phyloP scores from a whole-genome alignment of 2,888 invertebrate species.

The Dryococelus australis region DNA sequence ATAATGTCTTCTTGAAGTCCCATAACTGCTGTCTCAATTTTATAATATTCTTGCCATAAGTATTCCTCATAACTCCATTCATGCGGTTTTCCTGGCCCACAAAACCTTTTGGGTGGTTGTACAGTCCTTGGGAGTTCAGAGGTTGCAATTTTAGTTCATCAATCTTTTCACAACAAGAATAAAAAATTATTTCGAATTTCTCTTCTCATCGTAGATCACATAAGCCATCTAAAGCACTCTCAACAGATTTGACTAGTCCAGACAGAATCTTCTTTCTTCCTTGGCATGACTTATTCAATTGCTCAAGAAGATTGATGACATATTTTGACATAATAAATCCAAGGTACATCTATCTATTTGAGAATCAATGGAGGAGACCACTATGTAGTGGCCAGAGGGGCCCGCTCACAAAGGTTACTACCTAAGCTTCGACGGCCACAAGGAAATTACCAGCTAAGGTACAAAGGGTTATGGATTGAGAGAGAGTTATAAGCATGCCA shows the following conservation, averaged over 20 bases:
- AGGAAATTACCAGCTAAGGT: too few relatives aligned
- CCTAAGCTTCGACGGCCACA: too few relatives aligned
- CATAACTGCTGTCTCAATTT: background rate
- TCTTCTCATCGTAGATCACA: conserved; percentile 11
- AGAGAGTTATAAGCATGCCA: too few relatives aligned
- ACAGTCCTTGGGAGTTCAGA: conserved; percentile 6
- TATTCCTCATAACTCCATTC: background rate
- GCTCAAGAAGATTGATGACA: conserved; percentile 26
- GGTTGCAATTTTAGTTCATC: background rate
- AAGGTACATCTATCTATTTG: background rate
- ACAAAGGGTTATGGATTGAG: too few relatives aligned
- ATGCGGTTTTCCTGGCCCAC: background rate
- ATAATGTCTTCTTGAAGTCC: background rate
- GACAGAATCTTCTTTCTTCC: conserved; percentile 31
- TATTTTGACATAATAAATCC: conserved; percentile 31
- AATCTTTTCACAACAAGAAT: background rate
- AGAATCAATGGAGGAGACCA: conserved; percentile 29
- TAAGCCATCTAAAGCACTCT: conserved; percentile 20
- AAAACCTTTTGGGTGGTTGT: background rate
- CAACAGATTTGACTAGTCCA: conserved; percentile 24
- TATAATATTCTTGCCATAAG: conserved; percentile 7
- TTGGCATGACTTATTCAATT: conserved; percentile 29
- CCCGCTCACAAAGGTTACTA: too few relatives aligned
- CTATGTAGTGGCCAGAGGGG: too few relatives aligned
- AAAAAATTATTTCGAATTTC: conserved; percentile 24